Evolutionary conservation across 2,113 vertebrate species (phyloP).

Genomic region (Sorex araneus): DNA sequence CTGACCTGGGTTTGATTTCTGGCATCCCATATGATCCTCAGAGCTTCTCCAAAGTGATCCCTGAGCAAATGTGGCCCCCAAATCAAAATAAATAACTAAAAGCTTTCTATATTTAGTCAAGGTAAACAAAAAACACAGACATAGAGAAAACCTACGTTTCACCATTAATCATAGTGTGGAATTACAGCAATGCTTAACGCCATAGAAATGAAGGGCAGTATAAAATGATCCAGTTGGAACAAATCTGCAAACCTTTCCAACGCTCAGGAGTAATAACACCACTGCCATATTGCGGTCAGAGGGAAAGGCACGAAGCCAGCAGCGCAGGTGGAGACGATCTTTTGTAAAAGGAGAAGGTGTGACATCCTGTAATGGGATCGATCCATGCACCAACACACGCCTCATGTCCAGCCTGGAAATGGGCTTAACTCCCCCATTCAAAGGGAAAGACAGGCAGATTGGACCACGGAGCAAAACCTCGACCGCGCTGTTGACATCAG

Average conservation of each 20-base stretch:
- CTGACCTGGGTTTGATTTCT: too few species aligned
- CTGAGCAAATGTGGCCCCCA: background rate
- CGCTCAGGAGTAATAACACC: background rate
- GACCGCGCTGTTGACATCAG: conserved; percentile 30
- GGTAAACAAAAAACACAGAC: conserved; percentile 13
- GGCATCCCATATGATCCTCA: too few species aligned
- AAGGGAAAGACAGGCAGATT: conserved; percentile 31
- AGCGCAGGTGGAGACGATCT: background rate
- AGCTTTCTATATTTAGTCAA: background rate
- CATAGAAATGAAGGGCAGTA: background rate
- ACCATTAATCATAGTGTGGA: background rate
- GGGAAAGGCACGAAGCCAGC: background rate
- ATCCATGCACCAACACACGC: conserved; percentile 53
- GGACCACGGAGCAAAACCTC: conserved; percentile 41
- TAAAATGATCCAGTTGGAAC: conserved; percentile 17
- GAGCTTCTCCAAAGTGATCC: too few species aligned
- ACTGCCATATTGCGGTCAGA: too few species aligned
- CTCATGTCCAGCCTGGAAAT: conserved; percentile 41
- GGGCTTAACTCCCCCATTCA: conserved; percentile 26
- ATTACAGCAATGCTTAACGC: conserved; percentile 13
- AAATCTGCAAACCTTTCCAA: conserved; percentile 35
- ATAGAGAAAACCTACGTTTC: conserved; percentile 4
- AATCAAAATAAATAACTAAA: background rate
- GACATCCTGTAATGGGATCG: conserved; percentile 5
- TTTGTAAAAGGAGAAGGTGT: conserved; percentile 41